A percentile compares a stretch with the other conserved stretches of the same genome.
Conservation (phyloP, 2,113 vertebrate species). For the Corythaeola cristata region DNA sequence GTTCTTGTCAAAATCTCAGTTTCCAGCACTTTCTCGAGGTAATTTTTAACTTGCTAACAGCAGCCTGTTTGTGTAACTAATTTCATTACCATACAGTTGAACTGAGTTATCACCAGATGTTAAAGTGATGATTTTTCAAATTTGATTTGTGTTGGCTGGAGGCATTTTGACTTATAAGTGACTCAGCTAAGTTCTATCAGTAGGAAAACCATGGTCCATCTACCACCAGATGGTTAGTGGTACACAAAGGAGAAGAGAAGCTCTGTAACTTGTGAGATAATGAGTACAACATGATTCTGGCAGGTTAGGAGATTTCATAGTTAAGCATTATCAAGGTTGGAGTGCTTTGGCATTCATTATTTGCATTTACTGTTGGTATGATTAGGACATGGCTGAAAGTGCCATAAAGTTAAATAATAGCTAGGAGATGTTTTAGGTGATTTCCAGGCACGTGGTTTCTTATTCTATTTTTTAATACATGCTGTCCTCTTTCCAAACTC, state of each 20-base stretch:
- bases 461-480: neutral
- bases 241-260: neutral
- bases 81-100: constrained; percentile 29
- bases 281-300: neutral
- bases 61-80: neutral
- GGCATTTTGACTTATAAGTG: neutral
- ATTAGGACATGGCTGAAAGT: neutral
- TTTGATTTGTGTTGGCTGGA: constrained; percentile 7
- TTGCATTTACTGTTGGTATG: neutral
- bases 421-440: neutral
- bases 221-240: neutral
- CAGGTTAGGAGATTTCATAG: neutral
- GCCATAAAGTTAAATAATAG: neutral
- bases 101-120: neutral
- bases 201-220: neutral
- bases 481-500: neutral
- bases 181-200: neutral
- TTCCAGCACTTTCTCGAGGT: neutral
- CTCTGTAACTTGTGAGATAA: neutral
- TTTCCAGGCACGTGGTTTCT: neutral
- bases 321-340: neutral
- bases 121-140: constrained; percentile 12
- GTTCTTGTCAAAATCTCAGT: neutral
- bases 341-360: neutral
- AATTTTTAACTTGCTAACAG: neutral